Evolutionary conservation across 2,797 vertebrate genomes (phyloP).

Genomic region (Neosalanx taihuensis): DNA sequence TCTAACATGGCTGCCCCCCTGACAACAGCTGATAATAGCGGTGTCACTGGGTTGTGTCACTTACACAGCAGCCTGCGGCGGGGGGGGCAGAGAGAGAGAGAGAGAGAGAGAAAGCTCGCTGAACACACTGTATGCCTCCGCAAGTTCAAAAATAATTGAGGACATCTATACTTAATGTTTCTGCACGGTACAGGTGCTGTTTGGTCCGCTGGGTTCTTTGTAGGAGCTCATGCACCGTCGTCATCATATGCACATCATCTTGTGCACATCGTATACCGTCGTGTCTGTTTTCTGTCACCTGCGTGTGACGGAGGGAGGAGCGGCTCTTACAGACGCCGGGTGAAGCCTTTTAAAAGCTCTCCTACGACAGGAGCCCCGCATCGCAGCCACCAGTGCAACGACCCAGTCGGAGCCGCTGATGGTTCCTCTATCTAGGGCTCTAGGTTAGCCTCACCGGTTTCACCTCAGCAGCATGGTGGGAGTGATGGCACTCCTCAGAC

Average conservation of each 20-base stretch:
- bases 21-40: slow-evolving; percentile 49
- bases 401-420: not conserved
- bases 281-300: not conserved
- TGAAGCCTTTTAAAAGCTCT: not conserved
- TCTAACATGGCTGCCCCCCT: slow-evolving; percentile 37
- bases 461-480: too few species aligned
- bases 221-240: not conserved
- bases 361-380: not conserved
- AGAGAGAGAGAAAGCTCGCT: not conserved
- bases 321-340: too few species aligned
- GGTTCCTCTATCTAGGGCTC: too few species aligned
- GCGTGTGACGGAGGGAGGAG: not conserved
- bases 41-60: slow-evolving; percentile 47
- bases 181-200: not conserved
- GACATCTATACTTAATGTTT: slow-evolving; percentile 25
- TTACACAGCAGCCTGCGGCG: slow-evolving; percentile 24
- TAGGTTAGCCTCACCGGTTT: too few species aligned
- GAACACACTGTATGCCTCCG: slow-evolving; percentile 22
- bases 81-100: not conserved
- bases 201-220: not conserved
- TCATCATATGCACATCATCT: too few species aligned
- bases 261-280: not conserved
- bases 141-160: slow-evolving; percentile 35
- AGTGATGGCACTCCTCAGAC: too few species aligned
- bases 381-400: not conserved